Evolutionary conservation across 2,888 invertebrate species (phyloP), one percentile per base, ranked within the genome.

Genomic region (Caradrina clavipalpis): DNA sequence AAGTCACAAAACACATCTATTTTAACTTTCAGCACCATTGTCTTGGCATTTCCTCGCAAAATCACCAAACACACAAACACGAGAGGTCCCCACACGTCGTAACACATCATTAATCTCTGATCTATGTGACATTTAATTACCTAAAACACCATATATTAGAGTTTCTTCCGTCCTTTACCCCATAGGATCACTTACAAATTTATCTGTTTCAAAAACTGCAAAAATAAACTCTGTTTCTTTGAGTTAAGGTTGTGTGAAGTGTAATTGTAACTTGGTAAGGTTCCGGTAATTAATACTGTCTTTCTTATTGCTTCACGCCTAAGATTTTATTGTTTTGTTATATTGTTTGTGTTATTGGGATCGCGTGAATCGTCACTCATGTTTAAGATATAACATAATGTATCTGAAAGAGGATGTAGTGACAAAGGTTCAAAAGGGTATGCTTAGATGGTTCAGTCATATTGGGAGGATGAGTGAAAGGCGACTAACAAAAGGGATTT

Each of bases 71-170:
- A 84, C 80, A 77, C 83, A 80, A 81, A 82, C 81, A 82, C 69
- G 55, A 85, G 82, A 83, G 78, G 82, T 88, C 88, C 84, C 85
- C 82, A 87, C 90, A 90, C 83, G 84, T 91, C 93, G 95, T 93
- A 93, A 95, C 95, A 95, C 94, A 93, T 95, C 95, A 95, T 96
- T 96, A 95, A 96, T 95, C 94, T 94, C 92, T 93, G 95, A 95
- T 95, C 92, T 94, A 96, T 95, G 95, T 94, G 95, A 95, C 95
- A 95, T 96, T 95, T 95, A 95, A 96, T 96, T 96, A 96, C 95
- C 95, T 94, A 95, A 94, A 95, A 95, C 94, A 95, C 94, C 94
- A 95, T 96, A 95, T 95, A 95, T 95, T 94, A 91, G 88, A 88
- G 90, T 91, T 94, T 94, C 95, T 95, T 95, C 95, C 95, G 93